phyloP scores from a whole-genome alignment of 2,888 invertebrate species.

The Chrysina gloriosa region DNA sequence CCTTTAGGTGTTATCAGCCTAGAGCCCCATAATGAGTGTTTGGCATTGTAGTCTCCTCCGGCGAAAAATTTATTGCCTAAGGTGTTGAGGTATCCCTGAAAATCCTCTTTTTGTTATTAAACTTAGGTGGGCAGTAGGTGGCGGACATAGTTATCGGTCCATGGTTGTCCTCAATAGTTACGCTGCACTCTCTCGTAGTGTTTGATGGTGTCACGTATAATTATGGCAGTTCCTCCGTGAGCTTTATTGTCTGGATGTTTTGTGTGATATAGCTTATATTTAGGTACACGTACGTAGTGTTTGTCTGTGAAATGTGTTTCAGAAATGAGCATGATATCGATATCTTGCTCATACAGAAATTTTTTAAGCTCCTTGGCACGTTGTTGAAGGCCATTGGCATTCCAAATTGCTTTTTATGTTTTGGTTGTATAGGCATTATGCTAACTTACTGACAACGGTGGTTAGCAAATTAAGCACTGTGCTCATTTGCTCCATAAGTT shows the following conservation, averaged over 20 bases:
- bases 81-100: neutral
- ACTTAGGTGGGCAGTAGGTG: constrained; percentile 15
- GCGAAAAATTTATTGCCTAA: constrained; percentile 21
- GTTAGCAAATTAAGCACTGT: no score
- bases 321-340: constrained; percentile 19
- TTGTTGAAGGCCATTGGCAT: no score
- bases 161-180: constrained; percentile 29
- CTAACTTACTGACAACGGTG: no score
- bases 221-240: no score
- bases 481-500: no score
- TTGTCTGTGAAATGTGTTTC: constrained; percentile 23
- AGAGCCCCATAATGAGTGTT: neutral
- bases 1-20: constrained; percentile 17
- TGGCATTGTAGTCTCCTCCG: constrained; percentile 17
- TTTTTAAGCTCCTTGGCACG: constrained; percentile 9
- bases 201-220: constrained; percentile 40
- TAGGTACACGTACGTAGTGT: constrained; percentile 31
- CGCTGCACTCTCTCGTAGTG: constrained; percentile 34
- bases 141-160: constrained; percentile 36
- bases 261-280: constrained; percentile 33
- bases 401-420: no score
- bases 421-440: no score
- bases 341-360: constrained; percentile 24
- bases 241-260: constrained; percentile 37
- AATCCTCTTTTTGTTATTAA: constrained; percentile 15